Base-by-base conservation (phyloP, 2,113 vertebrate genomes). In the Anolis sagrei region DNA sequence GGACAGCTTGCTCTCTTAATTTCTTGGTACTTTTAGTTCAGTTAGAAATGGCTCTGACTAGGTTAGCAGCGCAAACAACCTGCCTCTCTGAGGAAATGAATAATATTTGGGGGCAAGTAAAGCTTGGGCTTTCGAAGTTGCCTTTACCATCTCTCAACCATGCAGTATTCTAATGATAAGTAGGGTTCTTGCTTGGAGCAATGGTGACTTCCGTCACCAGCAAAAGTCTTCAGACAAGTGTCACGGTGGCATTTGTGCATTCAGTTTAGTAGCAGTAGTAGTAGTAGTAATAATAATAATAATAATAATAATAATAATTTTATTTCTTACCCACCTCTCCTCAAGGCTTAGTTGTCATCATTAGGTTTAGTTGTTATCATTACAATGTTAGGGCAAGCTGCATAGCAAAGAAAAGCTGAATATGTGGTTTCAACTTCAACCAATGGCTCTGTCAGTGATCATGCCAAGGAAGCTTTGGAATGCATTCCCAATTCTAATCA, bases 391-490 rank as follows among this genome's bases (percentile, higher is more conserved):
- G 62, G 79, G 62, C 79, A 68, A 68, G 79, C 61, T 80, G 62
- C 39, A 48, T 2, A 80, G 36, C 44, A 44, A 62, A 84, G 84
- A 80, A 36, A 34, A 70, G n/a, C 27, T 32, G 69, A 70, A 1
- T 79, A 23, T 19, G 21, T 73, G 32, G 27, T 78, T 92, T 83
- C 79, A 39, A 34, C 76, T 29, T 70, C 29, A 81, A 89, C 39
- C 74, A 88, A 62, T 89, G 32, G 90, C 69, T 64, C 73, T 84
- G 62, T 86, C 7, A 18, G 96, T 96, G 96, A 96, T 96, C 96
- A 96, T 93, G 86, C 94, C 79, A 87, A 96, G 96, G 96, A 96
- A 96, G 95, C 96, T 96, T 95, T 79, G 93, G 94, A 91, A 93
- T 91, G 86, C 51, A 0, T 95, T 95, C 93, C 95, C 88, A 0